Base-by-base conservation (phyloP, 2,797 vertebrate species). In the Eulemur coronatus region DNA sequence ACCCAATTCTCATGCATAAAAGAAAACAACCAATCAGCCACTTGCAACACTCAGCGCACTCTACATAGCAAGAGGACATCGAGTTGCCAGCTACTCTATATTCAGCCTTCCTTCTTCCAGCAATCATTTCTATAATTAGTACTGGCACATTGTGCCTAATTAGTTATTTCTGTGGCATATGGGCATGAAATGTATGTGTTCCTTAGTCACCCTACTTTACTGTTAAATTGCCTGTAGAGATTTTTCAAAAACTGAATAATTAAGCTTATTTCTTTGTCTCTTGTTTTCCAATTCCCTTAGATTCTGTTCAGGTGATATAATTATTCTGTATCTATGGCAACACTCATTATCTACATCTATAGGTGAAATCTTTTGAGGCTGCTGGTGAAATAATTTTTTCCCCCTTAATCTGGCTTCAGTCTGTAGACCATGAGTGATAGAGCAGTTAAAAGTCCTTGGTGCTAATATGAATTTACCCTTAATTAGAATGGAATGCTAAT, bases 141-240 rank as follows among this genome's bases (percentile, higher is more conserved):
- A 89, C 55, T 96, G 93, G 59, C 90, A 95, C 11, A 20, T 79
- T 55, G n/a, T 78, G 84, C 17, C 65, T 91, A 97, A 97, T 91
- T 95, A 97, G 92, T 93, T 97, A 97, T 97, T 98, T 97, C 95
- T 96, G 67, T 95, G 81, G 85, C 96, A 97, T 94, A 93, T 92
- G 84, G 89, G 75, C 92, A 94, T 93, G 67, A 97, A 96, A 98
- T 98, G 33, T 73, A 96, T 93, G 59, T 90, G 95, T 22, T 96
- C 97, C 81, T 80, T n/a, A 30, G 79, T 97, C 90, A 97, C 69
- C 96, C 96, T 50, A 96, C 92, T 61, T 89, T 84, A 94, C 65
- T 55, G 96, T 92, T 96, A 97, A 97, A 96, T 97, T 97, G 91
- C 73, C 94, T 96, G 81, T 85, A 89, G 89, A 97, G 85, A 96